Evolutionary conservation across 2,888 invertebrate species (phyloP).

Genomic region (Oegoconia quadripuncta): DNA sequence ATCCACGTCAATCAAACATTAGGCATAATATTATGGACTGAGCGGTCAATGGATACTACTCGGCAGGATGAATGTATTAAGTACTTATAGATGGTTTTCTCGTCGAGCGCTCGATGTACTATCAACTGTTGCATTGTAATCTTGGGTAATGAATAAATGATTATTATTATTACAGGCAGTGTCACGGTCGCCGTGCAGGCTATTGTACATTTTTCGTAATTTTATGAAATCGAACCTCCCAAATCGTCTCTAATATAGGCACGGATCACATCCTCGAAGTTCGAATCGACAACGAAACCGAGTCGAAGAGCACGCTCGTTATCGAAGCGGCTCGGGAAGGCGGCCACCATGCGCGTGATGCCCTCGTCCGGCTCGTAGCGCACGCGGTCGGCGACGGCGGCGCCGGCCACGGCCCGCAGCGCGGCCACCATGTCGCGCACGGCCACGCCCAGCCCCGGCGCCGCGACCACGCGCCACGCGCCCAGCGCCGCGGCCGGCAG

Average conservation of each 20-base stretch:
- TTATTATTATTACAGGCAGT: no score
- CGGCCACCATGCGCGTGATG: conserved; percentile 44
- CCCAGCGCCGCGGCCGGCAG: conserved; percentile 36
- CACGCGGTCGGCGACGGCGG: conserved; percentile 39
- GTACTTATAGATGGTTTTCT: no score
- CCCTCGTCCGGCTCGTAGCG: conserved; percentile 37
- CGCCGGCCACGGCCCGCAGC: conserved; percentile 46
- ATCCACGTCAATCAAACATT: no score
- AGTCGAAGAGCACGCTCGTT: conserved; percentile 44
- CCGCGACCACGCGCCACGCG: conserved; percentile 43
- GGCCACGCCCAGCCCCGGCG: conserved; percentile 55
- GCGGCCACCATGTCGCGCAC: conserved; percentile 49
- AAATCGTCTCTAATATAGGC: conserved; percentile 40
- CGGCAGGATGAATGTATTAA: no score
- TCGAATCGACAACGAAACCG: conserved; percentile 48
- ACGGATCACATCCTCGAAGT: conserved; percentile 48
- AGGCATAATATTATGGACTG: no score
- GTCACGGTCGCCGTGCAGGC: no score
- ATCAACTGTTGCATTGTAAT: no score
- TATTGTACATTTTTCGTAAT: no score
- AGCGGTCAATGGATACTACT: no score
- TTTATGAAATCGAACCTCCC: neutral
- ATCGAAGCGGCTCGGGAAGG: conserved; percentile 53
- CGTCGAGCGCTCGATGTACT: no score
- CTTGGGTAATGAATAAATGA: no score